Evolutionary conservation across 2,888 invertebrate genomes (phyloP), one percentile per base, ranked within the genome.

Genomic region (Andricus curvator): DNA sequence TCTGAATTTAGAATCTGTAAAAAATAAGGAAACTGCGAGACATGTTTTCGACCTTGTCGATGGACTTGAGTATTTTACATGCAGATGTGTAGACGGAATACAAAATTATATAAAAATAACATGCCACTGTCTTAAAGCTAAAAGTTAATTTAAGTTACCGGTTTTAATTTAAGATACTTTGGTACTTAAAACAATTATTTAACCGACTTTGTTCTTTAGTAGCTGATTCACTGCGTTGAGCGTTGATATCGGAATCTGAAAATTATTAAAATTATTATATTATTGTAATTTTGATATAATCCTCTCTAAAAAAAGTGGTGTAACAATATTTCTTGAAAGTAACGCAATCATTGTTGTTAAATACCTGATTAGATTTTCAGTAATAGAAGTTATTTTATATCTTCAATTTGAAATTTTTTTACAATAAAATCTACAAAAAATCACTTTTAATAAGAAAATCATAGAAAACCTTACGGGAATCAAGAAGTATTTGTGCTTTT

Each of bases 171-270:
- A 29, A 48, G 29, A 56, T 22, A 17, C 20, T 64, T 64, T 29
- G 15, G 5, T 5, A 13, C 9, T 67, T 44, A 1, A 17, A 3
- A 25, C 15, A 15, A 17, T 22, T 20, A 9, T 37, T 85, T 82
- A 86, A 37, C 89, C 89, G 33, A 90, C 90, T 77, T 94, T 94
- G 88, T 95, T 95, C 85, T 94, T 94, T 80, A 96, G 91, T 83
- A 96, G 93, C 86, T 94, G 94, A 88, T 95, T 95, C 2, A 96
- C 96, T 15, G 96, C 96, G 60, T 94, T 94, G 78, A 96, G 91
- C 1, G 96, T 95, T 76, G 95, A 94, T 88, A 95, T 95, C 80
- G 96, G 96, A 86, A 96, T 96, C 96, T 96, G 92, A n/a, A 86
- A 76, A 82, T 82, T 77, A 82, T 70, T 41, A 4, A 78, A 79